A percentile compares a stretch with the other conserved stretches of the same genome.
phyloP scores from a whole-genome alignment of 2,113 vertebrate species.

The Fulmarus glacialis region DNA sequence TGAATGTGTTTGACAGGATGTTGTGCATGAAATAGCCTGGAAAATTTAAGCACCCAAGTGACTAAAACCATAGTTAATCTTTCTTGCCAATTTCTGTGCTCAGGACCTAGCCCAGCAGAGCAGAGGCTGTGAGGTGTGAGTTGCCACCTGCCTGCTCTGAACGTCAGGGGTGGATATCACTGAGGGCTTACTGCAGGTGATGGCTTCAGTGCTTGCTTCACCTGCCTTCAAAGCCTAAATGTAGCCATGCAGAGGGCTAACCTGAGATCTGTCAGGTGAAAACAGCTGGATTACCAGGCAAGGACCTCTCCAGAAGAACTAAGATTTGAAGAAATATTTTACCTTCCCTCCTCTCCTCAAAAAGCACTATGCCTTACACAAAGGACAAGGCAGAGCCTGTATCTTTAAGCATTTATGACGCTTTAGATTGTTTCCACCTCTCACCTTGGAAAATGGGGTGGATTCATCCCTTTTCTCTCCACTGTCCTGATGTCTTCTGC shows the following conservation, averaged over 20 bases:
- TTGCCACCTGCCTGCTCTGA: background rate
- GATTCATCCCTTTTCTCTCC: background rate
- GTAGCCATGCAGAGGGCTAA: background rate
- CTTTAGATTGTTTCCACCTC: background rate
- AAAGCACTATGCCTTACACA: background rate
- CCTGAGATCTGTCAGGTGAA: background rate
- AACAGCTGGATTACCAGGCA: background rate
- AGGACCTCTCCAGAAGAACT: background rate
- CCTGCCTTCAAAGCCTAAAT: background rate
- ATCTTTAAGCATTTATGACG: background rate
- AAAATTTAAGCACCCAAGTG: background rate
- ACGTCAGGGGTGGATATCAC: rapidly evolving
- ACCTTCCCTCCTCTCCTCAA: background rate
- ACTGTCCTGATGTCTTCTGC: background rate
- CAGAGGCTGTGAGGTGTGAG: background rate
- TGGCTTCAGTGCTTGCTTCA: background rate
- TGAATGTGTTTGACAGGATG: background rate
- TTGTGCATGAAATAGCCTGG: background rate
- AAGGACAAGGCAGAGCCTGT: background rate
- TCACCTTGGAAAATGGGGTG: background rate
- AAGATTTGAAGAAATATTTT: background rate
- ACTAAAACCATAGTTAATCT: background rate
- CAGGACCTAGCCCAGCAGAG: background rate
- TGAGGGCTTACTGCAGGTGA: background rate
- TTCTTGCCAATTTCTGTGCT: background rate